These are phyloP conservation scores for Leptinotarsa peninsularis DNA, from an alignment of 2,888 invertebrate species.

Conservation along the genomic window DNA sequence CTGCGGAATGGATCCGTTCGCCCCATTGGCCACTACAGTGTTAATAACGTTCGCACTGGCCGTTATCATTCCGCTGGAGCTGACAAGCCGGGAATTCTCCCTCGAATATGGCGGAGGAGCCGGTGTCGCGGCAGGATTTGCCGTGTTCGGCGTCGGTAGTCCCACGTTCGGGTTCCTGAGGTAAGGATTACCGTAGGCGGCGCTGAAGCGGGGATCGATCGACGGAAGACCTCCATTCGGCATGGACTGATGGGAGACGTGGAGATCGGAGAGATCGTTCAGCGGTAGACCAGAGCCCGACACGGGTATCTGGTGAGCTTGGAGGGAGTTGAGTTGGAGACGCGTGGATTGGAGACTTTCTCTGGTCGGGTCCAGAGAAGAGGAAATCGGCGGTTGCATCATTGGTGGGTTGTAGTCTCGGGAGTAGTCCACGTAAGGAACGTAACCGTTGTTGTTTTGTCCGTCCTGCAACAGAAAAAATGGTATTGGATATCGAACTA, in stretches of 20 bases:
- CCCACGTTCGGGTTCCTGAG: constrained; percentile 73
- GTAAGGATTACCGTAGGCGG: constrained; percentile 76
- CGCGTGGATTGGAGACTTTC: constrained; percentile 66
- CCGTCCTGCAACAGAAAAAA: constrained; percentile 72
- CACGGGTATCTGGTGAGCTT: constrained; percentile 60
- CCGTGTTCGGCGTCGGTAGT: constrained; percentile 74
- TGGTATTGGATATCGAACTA: too few species aligned
- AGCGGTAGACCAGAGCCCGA: constrained; percentile 59
- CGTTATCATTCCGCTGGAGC: constrained; percentile 61
- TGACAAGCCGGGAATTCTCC: constrained; percentile 61
- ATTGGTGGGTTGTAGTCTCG: constrained; percentile 90
- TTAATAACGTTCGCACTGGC: constrained; percentile 62
- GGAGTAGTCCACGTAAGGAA: constrained; percentile 89
- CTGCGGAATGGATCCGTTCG: constrained; percentile 69
- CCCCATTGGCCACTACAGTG: constrained; percentile 67
- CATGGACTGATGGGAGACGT: constrained; percentile 57
- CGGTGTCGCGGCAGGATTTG: constrained; percentile 82
- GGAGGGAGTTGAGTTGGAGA: constrained; percentile 64
- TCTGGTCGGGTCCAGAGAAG: constrained; percentile 66
- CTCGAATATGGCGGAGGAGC: constrained; percentile 80
- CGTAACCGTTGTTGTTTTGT: constrained; percentile 86
- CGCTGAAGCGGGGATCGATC: constrained; percentile 88
- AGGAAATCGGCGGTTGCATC: constrained; percentile 70
- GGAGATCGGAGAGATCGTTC: constrained; percentile 62
- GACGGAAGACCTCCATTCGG: constrained; percentile 61